Base-by-base conservation (phyloP, 2,888 invertebrate species). In the Drosophila acutilabella region DNA sequence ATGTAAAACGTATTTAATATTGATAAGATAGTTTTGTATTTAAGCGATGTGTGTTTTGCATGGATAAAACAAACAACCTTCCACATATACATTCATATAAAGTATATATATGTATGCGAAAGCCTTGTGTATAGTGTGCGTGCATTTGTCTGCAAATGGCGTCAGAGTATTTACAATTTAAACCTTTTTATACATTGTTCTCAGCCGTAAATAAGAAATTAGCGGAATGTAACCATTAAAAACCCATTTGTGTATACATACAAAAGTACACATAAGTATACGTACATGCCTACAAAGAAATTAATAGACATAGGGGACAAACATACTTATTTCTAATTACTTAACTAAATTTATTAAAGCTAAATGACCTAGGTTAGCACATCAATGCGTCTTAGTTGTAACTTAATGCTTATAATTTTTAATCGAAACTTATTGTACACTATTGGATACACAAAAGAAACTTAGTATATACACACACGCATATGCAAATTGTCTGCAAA, bases 151-250 rank as follows among this genome's bases (percentile, higher is more conserved):
- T 20, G 11, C 20, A 51, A 18, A 16, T 48, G 16, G 10, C 26
- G 14, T 26, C 10, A 13, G 14, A 26, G 13, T 30, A 33, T 16
- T 10, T n/a, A 38, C 6, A 36, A 18, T 23, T 8, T 11, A 11
- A 16, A 16, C 16, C 23, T 30, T 23, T 23, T 23, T 30, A 30
- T 16, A 30, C 48, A 48, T 30, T 44, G 5, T n/a, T 3, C 11
- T 36, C 14, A 47, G 2, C 0, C 16, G 4, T 14, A 5, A 23
- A 38, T 38, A 23, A 50, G 18, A 40, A 42, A 50, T 40, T 20
- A 5, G 16, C 42, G 58, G 58, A 54, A 36, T 58, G 48, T 48
- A 64, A 64, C 62, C 62, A 58, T 42, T 36, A 48, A 16, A 64
- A 3, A 58, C n/a, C 47, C 48, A 36, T 62, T 36, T 33, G 30